A percentile compares a stretch with the other conserved stretches of the same genome.
Evolutionary conservation across 2,113 vertebrate species (phyloP).

Genomic region (Sialia sialis): DNA sequence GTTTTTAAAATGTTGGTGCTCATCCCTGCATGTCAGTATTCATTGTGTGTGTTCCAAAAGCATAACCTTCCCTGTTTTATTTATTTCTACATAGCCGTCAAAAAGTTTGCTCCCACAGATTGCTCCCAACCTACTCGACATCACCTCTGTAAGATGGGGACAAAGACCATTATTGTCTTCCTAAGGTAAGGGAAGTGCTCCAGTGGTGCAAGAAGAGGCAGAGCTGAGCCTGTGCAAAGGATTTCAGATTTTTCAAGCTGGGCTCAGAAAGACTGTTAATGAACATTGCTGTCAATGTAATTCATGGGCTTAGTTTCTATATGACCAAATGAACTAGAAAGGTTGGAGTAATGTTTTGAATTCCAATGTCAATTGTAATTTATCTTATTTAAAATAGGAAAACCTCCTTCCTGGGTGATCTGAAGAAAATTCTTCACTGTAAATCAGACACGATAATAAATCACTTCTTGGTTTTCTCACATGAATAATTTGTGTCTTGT

Average conservation of each 20-base stretch:
- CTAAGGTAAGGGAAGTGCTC: neutral
- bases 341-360: conserved; percentile 56
- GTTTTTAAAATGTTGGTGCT: neutral
- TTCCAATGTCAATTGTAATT: conserved; percentile 47
- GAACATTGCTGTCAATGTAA: conserved; percentile 21
- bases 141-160: neutral
- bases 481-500: conserved; percentile 48
- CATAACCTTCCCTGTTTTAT: neutral
- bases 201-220: neutral
- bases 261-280: neutral
- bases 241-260: neutral
- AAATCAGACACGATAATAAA: conserved; percentile 43
- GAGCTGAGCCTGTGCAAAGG: neutral
- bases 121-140: rapidly evolving
- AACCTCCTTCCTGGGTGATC: neutral
- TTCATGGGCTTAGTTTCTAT: neutral
- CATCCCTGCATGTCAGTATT: neutral
- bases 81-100: neutral
- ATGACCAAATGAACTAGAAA: conserved; percentile 5
- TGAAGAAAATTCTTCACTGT: conserved; percentile 25
- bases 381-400: conserved; percentile 46
- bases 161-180: neutral
- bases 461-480: conserved; percentile 24
- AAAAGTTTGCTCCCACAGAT: neutral
- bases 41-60: neutral